Percentiles rank a stretch among this genome's conserved stretches.
phyloP scores from a whole-genome alignment of 2,113 vertebrate species.

The Centropristis striata region DNA sequence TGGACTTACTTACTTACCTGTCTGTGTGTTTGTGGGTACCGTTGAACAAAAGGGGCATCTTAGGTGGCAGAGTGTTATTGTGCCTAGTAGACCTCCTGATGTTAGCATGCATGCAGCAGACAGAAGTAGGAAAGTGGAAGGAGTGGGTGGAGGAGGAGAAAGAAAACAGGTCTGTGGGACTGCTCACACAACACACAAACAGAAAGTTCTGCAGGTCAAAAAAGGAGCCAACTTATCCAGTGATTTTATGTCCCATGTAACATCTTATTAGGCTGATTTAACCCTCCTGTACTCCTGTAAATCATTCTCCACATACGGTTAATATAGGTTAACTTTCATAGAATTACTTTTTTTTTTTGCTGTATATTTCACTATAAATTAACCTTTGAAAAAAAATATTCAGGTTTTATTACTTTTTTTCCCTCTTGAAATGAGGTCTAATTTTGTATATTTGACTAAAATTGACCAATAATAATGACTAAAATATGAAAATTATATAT shows the following conservation, averaged over 20 bases:
- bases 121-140: conserved; percentile 37
- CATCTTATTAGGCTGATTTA: not conserved
- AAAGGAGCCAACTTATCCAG: conserved; percentile 47
- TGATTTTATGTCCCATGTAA: conserved; percentile 40
- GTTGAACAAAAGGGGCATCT: conserved; percentile 92
- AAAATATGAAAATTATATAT: no score
- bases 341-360: no score
- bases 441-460: no score
- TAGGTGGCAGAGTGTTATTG: conserved; percentile 89
- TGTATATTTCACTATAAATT: no score
- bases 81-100: conserved; percentile 88
- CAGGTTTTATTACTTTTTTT: no score
- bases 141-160: conserved; percentile 34
- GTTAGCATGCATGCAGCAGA: conserved; percentile 75
- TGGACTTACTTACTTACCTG: conserved; percentile 92
- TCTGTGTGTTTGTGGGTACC: conserved; percentile 85
- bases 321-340: no score
- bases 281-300: no score
- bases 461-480: no score
- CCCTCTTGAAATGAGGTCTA: no score
- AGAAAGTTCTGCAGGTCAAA: conserved; percentile 9
- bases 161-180: conserved; percentile 25
- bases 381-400: no score
- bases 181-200: conserved; percentile 30
- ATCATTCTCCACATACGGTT: no score